Percentiles rank a stretch among this genome's conserved stretches.
Conservation (phyloP, 2,797 vertebrate genomes). For the Dryobates pubescens region DNA sequence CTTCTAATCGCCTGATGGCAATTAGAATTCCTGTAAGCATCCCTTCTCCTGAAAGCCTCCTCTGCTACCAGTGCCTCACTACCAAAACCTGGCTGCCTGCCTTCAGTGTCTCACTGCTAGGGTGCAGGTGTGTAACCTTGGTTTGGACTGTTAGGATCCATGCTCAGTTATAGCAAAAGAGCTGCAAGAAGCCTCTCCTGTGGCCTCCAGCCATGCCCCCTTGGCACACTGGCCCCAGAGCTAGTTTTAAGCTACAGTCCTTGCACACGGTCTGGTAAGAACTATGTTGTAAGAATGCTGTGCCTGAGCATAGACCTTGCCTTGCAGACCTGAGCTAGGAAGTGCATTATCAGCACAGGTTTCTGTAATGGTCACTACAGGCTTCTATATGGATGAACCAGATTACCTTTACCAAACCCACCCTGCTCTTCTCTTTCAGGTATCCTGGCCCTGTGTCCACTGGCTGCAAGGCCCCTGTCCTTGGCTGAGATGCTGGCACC, state of each 20-base stretch:
- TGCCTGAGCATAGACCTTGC: neutral
- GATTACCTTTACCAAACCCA: neutral
- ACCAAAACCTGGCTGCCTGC: neutral
- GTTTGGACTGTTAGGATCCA: neutral
- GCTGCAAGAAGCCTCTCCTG: neutral
- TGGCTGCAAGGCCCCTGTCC: neutral
- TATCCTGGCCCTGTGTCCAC: neutral
- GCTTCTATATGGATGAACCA: neutral
- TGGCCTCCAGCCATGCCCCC: neutral
- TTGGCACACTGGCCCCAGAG: neutral
- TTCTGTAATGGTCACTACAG: neutral
- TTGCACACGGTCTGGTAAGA: neutral
- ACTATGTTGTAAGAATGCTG: neutral
- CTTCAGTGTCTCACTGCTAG: rapidly evolving
- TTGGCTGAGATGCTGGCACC: neutral
- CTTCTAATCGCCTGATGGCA: neutral
- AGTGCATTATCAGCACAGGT: rapidly evolving
- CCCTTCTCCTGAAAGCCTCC: neutral
- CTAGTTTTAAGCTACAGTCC: neutral
- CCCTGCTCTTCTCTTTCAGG: neutral
- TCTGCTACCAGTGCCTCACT: neutral
- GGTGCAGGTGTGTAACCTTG: neutral
- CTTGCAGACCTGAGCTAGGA: neutral
- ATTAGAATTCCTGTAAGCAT: neutral
- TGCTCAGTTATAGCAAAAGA: neutral